Conservation (phyloP, 2,888 invertebrate genomes). For the Gymnosoma rotundatum region DNA sequence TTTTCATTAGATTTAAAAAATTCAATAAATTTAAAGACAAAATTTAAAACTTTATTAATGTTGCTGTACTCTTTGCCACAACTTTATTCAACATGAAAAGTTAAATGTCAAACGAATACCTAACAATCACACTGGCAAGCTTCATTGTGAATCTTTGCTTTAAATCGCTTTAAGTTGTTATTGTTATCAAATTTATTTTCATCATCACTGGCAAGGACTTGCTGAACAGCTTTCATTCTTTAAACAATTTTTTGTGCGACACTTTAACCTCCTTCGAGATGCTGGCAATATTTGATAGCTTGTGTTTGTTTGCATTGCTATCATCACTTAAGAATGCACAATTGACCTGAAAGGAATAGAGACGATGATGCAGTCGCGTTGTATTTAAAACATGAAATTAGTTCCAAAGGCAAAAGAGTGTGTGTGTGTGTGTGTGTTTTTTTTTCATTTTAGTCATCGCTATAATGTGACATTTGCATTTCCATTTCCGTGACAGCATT, state of each 20-base stretch:
- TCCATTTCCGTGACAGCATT: slow-evolving; percentile 69
- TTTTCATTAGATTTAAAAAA: too few species aligned
- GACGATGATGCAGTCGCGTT: background rate
- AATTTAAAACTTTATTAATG: slow-evolving; percentile 14
- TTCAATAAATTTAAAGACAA: too few species aligned
- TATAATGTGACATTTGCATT: slow-evolving; percentile 66
- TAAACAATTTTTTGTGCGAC: background rate
- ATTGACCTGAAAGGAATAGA: slow-evolving; percentile 61
- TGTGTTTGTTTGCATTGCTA: slow-evolving; percentile 59
- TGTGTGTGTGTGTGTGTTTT: background rate
- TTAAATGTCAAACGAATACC: background rate
- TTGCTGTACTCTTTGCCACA: background rate
- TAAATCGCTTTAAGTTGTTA: slow-evolving; percentile 7
- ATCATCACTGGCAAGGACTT: slow-evolving; percentile 38
- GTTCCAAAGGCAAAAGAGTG: background rate
- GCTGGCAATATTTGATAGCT: slow-evolving; percentile 62
- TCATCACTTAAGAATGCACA: slow-evolving; percentile 62
- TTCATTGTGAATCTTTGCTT: background rate
- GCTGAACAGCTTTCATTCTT: slow-evolving; percentile 20
- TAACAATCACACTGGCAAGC: background rate
- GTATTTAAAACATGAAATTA: slow-evolving; percentile 44
- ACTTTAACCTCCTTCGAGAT: slow-evolving; percentile 17
- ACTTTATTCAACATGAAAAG: background rate
- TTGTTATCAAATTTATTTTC: slow-evolving; percentile 48
- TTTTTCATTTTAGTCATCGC: slow-evolving; percentile 40